Conservation (phyloP, 2,888 invertebrate species). For the Galerucella calmariensis region DNA sequence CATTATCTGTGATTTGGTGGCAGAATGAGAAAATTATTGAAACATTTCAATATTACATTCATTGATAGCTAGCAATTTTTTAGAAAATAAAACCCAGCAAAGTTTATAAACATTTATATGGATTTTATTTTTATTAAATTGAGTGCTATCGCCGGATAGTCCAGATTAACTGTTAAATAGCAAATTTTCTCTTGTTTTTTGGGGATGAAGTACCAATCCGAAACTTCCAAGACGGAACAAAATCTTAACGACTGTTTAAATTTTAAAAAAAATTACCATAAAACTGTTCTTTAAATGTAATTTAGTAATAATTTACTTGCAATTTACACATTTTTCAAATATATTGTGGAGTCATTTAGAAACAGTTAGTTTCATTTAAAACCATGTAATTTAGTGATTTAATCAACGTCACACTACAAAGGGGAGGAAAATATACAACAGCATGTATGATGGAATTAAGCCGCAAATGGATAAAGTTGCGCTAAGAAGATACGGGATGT, state of each 20-base stretch:
- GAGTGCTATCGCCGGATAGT: constrained; percentile 11
- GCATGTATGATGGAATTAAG: too few relatives aligned
- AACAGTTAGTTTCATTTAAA: too few relatives aligned
- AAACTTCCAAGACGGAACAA: constrained; percentile 1
- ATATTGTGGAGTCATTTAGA: too few relatives aligned
- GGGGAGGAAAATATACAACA: too few relatives aligned
- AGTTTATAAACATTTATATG: not conserved
- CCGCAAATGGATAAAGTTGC: too few relatives aligned
- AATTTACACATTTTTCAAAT: too few relatives aligned
- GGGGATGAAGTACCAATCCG: constrained; percentile 26
- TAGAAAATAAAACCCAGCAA: constrained; percentile 1
- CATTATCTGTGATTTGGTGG: constrained; percentile 20
- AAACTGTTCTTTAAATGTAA: not conserved
- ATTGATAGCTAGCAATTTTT: constrained; percentile 12
- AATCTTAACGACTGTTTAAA: not conserved
- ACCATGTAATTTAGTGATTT: too few relatives aligned
- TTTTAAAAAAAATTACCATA: not conserved
- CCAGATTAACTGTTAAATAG: constrained; percentile 26
- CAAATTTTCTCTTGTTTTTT: constrained; percentile 33
- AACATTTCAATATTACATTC: constrained; percentile 19
- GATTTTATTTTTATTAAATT: constrained; percentile 20
- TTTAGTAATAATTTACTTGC: too few relatives aligned
- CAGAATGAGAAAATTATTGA: constrained; percentile 28
- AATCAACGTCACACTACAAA: too few relatives aligned
- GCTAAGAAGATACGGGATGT: too few relatives aligned